A percentile compares a stretch with the other conserved stretches of the same genome.
Conservation (phyloP, 2,113 vertebrate genomes). For the Clarias magur region DNA sequence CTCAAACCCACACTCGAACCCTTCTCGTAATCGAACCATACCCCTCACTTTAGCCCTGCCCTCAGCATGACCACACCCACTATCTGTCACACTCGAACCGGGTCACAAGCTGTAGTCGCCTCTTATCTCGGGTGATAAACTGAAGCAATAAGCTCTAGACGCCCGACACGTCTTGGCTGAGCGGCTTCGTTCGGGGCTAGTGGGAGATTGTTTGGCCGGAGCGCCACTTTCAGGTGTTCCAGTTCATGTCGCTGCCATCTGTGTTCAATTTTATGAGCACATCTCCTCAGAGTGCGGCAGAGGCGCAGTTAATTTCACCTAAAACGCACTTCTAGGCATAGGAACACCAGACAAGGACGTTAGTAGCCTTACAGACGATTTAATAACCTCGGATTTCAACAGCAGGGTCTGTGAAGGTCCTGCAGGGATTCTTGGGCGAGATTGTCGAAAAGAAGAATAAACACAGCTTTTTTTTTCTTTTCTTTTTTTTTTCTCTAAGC, state of each 20-base stretch:
- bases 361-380: neutral
- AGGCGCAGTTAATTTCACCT: constrained; percentile 9
- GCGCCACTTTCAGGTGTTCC: constrained; percentile 21
- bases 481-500: neutral
- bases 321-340: neutral
- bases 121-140: neutral
- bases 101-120: neutral
- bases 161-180: neutral
- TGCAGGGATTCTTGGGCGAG: neutral
- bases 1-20: neutral
- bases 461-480: neutral
- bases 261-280: neutral
- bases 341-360: neutral
- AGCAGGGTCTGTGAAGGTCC: neutral
- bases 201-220: neutral
- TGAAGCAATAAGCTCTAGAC: neutral
- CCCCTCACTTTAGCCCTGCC: neutral
- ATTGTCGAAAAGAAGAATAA: neutral
- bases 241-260: constrained; percentile 12
- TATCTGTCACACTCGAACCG: neutral
- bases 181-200: neutral
- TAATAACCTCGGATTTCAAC: neutral
- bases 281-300: neutral
- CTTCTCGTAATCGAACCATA: neutral
- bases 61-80: neutral